These are phyloP conservation scores for Bombycilla garrulus DNA, from an alignment of 2,113 vertebrate genomes.

Conservation along the genomic window DNA sequence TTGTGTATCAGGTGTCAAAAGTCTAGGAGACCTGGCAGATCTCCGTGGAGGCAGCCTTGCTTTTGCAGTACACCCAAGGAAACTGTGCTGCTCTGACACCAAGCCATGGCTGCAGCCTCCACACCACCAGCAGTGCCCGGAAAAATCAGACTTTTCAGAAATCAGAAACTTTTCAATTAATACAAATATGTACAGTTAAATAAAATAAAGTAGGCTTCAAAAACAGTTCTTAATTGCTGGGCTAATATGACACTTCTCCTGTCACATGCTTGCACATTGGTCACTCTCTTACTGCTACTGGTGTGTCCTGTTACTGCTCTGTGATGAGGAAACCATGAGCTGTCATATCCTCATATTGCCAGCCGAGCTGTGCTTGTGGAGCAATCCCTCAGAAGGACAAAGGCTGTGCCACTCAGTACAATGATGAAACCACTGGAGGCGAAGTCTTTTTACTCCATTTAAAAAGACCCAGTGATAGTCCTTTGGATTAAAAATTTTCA, in stretches of 20 bases:
- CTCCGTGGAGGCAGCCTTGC: neutral
- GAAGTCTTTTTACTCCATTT: neutral
- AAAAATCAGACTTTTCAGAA: neutral
- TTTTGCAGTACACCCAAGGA: neutral
- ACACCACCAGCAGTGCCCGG: neutral
- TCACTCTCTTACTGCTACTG: neutral
- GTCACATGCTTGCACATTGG: neutral
- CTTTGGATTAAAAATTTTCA: neutral
- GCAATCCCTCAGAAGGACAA: neutral
- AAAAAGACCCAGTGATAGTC: neutral
- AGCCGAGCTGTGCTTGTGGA: neutral
- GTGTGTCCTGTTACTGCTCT: neutral
- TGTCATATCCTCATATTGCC: rapidly evolving
- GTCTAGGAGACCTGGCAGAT: neutral
- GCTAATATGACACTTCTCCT: neutral
- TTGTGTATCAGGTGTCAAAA: neutral
- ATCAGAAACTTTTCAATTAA: neutral
- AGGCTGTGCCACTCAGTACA: neutral
- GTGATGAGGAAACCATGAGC: neutral
- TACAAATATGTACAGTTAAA: neutral
- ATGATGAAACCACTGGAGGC: neutral
- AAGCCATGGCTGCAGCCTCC: neutral
- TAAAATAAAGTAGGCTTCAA: neutral
- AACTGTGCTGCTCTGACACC: neutral
- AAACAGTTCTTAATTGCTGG: neutral